These are phyloP conservation scores for Steinernema scapterisci DNA, from an alignment of 2,888 invertebrate species.

Conservation along the genomic window DNA sequence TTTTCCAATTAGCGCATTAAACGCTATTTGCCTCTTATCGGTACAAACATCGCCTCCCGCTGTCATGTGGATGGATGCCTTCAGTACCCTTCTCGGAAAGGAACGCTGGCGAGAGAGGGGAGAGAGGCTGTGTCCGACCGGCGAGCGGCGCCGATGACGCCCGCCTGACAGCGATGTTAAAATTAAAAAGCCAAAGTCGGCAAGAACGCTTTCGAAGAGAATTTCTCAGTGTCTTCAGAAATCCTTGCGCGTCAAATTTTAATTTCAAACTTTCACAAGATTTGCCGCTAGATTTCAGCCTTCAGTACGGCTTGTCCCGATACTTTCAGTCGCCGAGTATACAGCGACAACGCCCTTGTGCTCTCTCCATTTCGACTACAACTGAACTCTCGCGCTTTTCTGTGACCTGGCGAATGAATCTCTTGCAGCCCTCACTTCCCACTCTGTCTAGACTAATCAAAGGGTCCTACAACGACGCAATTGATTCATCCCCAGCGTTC, in stretches of 20 bases:
- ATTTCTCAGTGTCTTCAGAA: not conserved
- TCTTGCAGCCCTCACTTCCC: too few relatives aligned
- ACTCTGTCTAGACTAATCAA: too few relatives aligned
- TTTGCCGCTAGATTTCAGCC: too few relatives aligned
- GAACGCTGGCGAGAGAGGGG: not conserved
- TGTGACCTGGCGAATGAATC: too few relatives aligned
- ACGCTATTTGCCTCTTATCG: not conserved
- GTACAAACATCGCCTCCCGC: not conserved
- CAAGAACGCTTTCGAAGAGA: not conserved
- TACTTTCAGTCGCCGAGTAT: too few relatives aligned
- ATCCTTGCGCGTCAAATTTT: too few relatives aligned
- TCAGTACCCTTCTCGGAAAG: not conserved
- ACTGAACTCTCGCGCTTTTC: too few relatives aligned
- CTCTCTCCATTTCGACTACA: too few relatives aligned
- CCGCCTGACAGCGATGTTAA: not conserved
- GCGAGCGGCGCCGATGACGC: not conserved
- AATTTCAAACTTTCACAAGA: too few relatives aligned
- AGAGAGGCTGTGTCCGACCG: not conserved
- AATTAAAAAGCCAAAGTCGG: not conserved
- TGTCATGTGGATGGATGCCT: not conserved
- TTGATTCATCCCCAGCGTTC: slow-evolving; percentile 9
- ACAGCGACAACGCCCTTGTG: too few relatives aligned
- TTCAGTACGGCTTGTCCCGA: too few relatives aligned
- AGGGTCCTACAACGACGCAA: not conserved
- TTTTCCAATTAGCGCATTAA: not conserved